phyloP scores from a whole-genome alignment of 2,113 vertebrate genomes.

The Phaethon lepturus region DNA sequence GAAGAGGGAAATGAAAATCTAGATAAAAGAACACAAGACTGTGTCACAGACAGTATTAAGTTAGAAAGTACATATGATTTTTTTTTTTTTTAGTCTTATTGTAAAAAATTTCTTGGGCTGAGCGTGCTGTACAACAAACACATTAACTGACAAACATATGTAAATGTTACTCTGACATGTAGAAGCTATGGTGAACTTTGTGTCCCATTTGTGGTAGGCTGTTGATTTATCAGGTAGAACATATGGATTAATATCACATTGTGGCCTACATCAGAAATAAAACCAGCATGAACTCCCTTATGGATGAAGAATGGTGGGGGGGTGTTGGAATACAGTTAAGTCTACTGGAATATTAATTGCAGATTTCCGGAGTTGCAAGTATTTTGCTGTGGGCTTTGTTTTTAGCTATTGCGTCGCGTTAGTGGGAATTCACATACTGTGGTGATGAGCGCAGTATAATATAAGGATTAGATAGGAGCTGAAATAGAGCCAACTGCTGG shows the following conservation, averaged over 20 bases:
- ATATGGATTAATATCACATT: not conserved
- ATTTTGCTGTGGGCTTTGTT: conserved; percentile 47
- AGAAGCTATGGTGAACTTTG: not conserved
- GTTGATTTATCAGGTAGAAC: not conserved
- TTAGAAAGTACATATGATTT: not conserved
- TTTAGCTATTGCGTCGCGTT: not conserved
- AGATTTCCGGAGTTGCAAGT: conserved; percentile 27
- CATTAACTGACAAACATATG: rapidly evolving
- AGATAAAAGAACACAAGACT: not conserved
- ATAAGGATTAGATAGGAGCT: conserved; percentile 58
- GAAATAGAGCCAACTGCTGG: conserved; percentile 63
- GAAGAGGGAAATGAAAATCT: not conserved
- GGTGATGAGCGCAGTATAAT: conserved; percentile 45
- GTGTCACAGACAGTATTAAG: not conserved
- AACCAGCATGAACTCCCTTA: not conserved
- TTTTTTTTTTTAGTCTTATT: not conserved
- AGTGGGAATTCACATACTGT: conserved; percentile 42
- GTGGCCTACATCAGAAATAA: not conserved
- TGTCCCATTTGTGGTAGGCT: not conserved
- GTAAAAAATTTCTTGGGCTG: not conserved
- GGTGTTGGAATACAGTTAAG: not conserved
- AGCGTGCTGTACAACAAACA: not conserved
- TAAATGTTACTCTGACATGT: not conserved
- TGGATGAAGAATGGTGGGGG: not conserved
- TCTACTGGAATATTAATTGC: conserved; percentile 46